Percentiles rank a stretch among this genome's conserved stretches.
phyloP scores from a whole-genome alignment of 2,888 invertebrate species.

The Pristionchus japonicus region DNA sequence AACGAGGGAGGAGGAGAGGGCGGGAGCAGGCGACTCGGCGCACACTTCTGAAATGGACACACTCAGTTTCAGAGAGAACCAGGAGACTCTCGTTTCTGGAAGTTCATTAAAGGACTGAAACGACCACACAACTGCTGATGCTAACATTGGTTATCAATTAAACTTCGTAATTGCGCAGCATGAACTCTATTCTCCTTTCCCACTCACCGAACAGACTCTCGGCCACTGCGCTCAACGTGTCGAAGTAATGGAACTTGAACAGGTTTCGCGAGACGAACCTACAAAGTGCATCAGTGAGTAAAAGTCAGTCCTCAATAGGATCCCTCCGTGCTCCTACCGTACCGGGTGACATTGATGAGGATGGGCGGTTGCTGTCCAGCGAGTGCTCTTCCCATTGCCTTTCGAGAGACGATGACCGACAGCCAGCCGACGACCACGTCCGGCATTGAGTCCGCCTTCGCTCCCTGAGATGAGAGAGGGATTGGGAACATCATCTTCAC shows the following conservation, averaged over 20 bases:
- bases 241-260: slow-evolving; percentile 66
- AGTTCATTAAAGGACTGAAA: not conserved
- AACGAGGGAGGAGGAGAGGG: not conserved
- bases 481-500: too few species aligned
- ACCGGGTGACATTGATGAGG: slow-evolving; percentile 4
- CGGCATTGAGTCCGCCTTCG: not conserved
- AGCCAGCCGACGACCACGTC: slow-evolving; percentile 42
- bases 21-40: not conserved
- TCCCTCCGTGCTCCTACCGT: not conserved
- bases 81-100: not conserved
- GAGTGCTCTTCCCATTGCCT: slow-evolving; percentile 31
- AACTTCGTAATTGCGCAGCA: too few species aligned
- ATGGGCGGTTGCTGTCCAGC: slow-evolving; percentile 6
- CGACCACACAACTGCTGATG: too few species aligned
- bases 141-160: too few species aligned
- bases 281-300: slow-evolving; percentile 74
- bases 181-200: not conserved
- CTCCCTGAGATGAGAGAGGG: too few species aligned
- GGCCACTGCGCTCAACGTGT: slow-evolving; percentile 63
- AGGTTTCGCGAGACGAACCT: slow-evolving; percentile 81
- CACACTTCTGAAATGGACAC: slow-evolving; percentile 9
- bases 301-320: not conserved
- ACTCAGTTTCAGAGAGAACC: too few species aligned
- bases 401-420: not conserved
- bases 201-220: slow-evolving; percentile 57